A percentile compares a stretch with the other conserved stretches of the same genome.
These are phyloP conservation scores for Campaea margaritaria DNA, from an alignment of 2,888 invertebrate species.

Conservation along the genomic window DNA sequence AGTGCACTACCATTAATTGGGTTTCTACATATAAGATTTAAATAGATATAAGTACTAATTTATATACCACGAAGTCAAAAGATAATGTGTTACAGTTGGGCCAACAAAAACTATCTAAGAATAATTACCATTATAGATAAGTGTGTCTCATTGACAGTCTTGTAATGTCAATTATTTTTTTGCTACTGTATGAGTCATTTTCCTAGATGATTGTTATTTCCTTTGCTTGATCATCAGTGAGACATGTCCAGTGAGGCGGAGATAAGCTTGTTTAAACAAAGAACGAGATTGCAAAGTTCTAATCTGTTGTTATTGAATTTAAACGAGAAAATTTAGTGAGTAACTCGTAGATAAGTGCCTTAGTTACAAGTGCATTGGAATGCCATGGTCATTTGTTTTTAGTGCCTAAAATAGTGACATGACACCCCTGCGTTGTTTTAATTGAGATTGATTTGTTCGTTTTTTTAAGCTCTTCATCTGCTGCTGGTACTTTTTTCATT, in stretches of 20 bases:
- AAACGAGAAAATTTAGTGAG: slow-evolving; percentile 14
- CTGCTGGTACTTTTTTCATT: too few relatives aligned
- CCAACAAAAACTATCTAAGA: slow-evolving; percentile 33
- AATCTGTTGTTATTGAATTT: slow-evolving; percentile 19
- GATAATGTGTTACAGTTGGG: slow-evolving; percentile 15
- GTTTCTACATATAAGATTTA: too few relatives aligned
- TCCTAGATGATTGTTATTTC: slow-evolving; percentile 54
- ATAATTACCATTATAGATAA: slow-evolving; percentile 40
- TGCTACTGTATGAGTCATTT: slow-evolving; percentile 49
- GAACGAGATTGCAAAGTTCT: slow-evolving; percentile 13
- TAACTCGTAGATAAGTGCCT: slow-evolving; percentile 12
- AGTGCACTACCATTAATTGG: too few relatives aligned
- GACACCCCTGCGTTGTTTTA: slow-evolving; percentile 1
- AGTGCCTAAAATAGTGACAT: background rate
- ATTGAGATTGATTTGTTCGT: slow-evolving; percentile 3
- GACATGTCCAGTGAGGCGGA: slow-evolving; percentile 26
- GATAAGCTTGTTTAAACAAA: slow-evolving; percentile 29
- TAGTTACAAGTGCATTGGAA: background rate
- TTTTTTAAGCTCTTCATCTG: background rate
- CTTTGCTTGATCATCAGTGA: slow-evolving; percentile 52
- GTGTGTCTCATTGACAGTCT: slow-evolving; percentile 45
- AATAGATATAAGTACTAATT: too few relatives aligned
- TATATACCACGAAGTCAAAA: background rate
- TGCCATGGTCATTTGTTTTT: background rate
- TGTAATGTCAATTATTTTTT: slow-evolving; percentile 51